These are phyloP conservation scores for Malacoctenus gilli DNA, from an alignment of 2,797 vertebrate genomes.

Conservation along the genomic window DNA sequence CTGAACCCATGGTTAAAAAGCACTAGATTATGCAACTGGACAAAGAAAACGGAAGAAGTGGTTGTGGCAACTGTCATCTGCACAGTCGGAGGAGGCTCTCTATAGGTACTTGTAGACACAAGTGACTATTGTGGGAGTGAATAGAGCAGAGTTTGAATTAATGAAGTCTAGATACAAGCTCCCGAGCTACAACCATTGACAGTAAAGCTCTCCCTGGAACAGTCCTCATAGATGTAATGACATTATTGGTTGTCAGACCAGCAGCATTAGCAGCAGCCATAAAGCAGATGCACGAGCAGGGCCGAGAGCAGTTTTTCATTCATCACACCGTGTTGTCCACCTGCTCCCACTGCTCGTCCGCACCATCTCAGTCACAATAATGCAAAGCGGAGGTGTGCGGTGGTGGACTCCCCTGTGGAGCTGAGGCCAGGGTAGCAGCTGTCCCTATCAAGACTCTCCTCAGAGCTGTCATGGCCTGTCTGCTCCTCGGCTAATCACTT, in stretches of 20 bases:
- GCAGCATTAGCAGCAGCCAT: neutral
- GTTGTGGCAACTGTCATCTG: no score
- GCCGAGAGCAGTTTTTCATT: conserved; percentile 15
- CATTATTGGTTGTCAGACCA: neutral
- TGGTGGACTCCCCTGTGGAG: conserved; percentile 62
- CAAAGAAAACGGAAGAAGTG: no score
- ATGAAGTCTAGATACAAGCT: neutral
- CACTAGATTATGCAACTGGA: no score
- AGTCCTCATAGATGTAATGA: neutral
- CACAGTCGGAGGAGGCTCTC: no score
- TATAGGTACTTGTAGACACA: no score
- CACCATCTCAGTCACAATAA: conserved; percentile 55
- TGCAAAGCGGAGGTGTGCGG: conserved; percentile 57
- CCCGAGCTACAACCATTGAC: neutral
- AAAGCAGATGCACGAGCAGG: neutral
- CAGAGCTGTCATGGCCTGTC: conserved; percentile 75
- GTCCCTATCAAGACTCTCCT: conserved; percentile 76
- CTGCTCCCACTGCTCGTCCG: conserved; percentile 14
- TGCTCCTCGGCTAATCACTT: conserved; percentile 76
- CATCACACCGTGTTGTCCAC: conserved; percentile 25
- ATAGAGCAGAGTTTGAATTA: neutral
- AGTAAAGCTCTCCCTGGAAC: neutral
- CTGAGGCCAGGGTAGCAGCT: conserved; percentile 75
- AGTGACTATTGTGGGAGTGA: no score
- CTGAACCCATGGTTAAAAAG: no score